Evolutionary conservation across 2,888 invertebrate genomes (phyloP), one percentile per base, ranked within the genome.

Genomic region (Anaspis maculata): DNA sequence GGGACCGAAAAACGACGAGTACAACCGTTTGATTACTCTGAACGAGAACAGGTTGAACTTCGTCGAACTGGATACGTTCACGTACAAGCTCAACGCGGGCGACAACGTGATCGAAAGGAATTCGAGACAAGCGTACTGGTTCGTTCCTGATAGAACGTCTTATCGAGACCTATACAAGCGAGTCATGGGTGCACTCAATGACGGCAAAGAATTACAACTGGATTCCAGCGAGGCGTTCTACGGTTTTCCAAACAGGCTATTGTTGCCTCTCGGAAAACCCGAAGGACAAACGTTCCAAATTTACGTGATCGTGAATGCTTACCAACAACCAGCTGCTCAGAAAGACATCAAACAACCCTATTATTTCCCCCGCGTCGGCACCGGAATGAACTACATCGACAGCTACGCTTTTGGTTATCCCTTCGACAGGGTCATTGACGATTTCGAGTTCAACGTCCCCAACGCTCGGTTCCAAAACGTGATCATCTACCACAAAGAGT

Each of bases 1-100:
- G 19, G 83, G 79, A 42, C 83, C 83, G 5, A 82, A 79, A 61
- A 76, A 73, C 52, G 75, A 80, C 51, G 66, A 70, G 44, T 68
- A 70, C 27, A 71, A 70, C 26, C 70, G 68, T 42, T 62, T 64
- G 13, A 52, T 75, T 11, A 61, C 62, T 37, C 53, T 80, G 9
- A 67, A 71, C 37, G 65, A 76, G 10, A 73, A 71, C 57, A 70
- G 73, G 58, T 62, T 68, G 49, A 72, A 77, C 56, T 79, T 78
- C 52, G 71, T 74, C 39, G 69, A 74, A 55, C 57, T 79, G 13
- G 80, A 80, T 56, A 57, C 60, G 36, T 71, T 82, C 68, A 42
- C 71, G 6, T 71, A 71, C 60, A 71, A 74, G 45, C 63, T 86
- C 38, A 66, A 61, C 15, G 66, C 69, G 39, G 86, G 86, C 12